Base-by-base conservation (phyloP, 1,140 invertebrate species). In the Lepidurus arcticus region DNA sequence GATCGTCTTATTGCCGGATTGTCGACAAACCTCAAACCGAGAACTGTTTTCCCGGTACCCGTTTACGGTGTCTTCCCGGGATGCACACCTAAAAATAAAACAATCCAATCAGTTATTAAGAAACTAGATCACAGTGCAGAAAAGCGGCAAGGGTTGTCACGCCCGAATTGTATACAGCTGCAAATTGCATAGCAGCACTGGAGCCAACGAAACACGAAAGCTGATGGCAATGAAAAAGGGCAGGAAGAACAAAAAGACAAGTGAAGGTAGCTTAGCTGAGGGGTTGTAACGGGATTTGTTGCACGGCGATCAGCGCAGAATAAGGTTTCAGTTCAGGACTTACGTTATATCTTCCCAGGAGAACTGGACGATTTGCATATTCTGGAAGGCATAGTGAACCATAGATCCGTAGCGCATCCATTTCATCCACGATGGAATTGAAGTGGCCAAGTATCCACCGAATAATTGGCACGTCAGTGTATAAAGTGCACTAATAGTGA, bases 301-400 rank as follows among this genome's bases (percentile, higher is more conserved):
- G 34, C 42, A 42, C 13, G n/a, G 34, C 74, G 9, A 75, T 34
- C 65, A 16, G 7, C 26, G 21, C 43, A 78, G 43, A 44, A 16
- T 44, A 44, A 78, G 13, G 13, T n/a, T 73, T 24, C 75, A 65
- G 8, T 53, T 75, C 45, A 87, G 88, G 89, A 87, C 94, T 92
- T 83, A 83, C 75, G 94, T 90, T 53, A 89, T 88, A 74, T 88
- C 85, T 81, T 91, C 92, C 83, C 91, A 88, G 78, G 88, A 88
- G 83, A 94, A 94, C 83, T 95, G 93, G 10, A 94, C 87, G 80
- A 93, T 92, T 85, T 94, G 91, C 92, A 94, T 93, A 83, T 93
- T 93, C 83, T 93, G 91, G 84, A 92, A 94, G 75, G 92, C 92
- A 84, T 94, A 94, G 83, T 94, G 91, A 16, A 94, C 91, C 89